phyloP scores from a whole-genome alignment of 2,888 invertebrate species.

The Dicyrtomina minuta region DNA sequence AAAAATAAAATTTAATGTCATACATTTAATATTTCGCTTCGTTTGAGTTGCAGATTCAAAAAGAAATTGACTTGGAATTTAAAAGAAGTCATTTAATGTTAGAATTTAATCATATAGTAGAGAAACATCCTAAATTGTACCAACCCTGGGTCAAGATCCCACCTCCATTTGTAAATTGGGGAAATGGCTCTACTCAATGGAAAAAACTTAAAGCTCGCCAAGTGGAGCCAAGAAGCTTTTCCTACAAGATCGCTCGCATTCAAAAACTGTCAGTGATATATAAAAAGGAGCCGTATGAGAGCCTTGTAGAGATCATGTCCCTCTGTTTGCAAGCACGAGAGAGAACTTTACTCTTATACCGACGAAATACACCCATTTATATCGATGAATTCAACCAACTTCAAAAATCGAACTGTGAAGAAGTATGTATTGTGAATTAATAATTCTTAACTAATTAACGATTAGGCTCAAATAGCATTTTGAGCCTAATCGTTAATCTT shows the following conservation, averaged over 20 bases:
- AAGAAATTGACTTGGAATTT: slow-evolving; percentile 44
- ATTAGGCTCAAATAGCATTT: no score
- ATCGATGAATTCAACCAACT: slow-evolving; percentile 40
- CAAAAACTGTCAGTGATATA: slow-evolving; percentile 46
- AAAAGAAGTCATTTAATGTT: slow-evolving; percentile 39
- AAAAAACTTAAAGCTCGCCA: not conserved
- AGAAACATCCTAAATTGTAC: slow-evolving; percentile 43
- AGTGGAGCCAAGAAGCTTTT: slow-evolving; percentile 31
- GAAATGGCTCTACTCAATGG: slow-evolving; percentile 17
- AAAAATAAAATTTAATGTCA: no score
- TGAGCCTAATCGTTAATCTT: no score
- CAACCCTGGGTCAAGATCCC: slow-evolving; percentile 48
- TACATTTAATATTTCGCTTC: no score
- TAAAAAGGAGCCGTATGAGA: slow-evolving; percentile 41
- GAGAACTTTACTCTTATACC: slow-evolving; percentile 37
- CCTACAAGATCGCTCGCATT: slow-evolving; percentile 41
- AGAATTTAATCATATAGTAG: slow-evolving; percentile 41
- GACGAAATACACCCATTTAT: slow-evolving; percentile 28
- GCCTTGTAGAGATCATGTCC: slow-evolving; percentile 37
- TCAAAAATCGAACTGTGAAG: no score
- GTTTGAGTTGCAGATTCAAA: slow-evolving; percentile 35
- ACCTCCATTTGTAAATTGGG: slow-evolving; percentile 19
- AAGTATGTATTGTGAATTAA: no score
- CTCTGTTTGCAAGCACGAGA: slow-evolving; percentile 40
- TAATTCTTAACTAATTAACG: no score